Percentiles rank a stretch among this genome's conserved stretches.
phyloP scores from a whole-genome alignment of 2,113 vertebrate genomes.

The Plestiodon gilberti region DNA sequence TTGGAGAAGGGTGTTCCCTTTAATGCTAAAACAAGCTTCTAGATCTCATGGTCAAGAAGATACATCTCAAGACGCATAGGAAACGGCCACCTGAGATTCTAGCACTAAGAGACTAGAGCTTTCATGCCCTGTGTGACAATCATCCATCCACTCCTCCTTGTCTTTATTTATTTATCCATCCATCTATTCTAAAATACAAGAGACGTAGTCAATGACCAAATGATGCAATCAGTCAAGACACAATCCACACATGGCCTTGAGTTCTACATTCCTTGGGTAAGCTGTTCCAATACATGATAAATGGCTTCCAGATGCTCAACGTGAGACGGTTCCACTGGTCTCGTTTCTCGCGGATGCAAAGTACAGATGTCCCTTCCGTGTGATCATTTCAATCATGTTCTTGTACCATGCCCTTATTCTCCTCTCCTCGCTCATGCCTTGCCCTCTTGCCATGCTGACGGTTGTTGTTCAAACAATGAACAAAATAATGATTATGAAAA shows the following conservation, averaged over 20 bases:
- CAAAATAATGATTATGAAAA: too few species aligned
- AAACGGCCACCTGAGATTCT: background rate
- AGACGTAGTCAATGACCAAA: background rate
- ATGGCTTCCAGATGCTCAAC: slow-evolving; percentile 22
- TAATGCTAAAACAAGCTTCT: background rate
- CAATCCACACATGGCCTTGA: background rate
- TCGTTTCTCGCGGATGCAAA: background rate
- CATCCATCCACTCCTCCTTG: background rate
- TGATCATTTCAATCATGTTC: background rate
- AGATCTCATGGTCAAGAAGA: background rate
- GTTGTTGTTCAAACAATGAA: background rate
- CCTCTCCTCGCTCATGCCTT: background rate
- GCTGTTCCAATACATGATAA: background rate
- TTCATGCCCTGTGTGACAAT: background rate
- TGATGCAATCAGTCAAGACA: slow-evolving; percentile 3
- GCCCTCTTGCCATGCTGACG: background rate
- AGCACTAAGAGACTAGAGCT: background rate
- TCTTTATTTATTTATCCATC: background rate
- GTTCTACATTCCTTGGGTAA: slow-evolving; percentile 20
- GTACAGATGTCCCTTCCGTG: background rate
- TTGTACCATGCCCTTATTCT: background rate
- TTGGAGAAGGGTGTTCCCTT: background rate
- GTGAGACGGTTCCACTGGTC: background rate
- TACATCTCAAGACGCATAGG: background rate
- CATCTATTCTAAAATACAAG: background rate